Base-by-base conservation (phyloP, 2,113 vertebrate genomes). In the Leptobrachium leishanense region DNA sequence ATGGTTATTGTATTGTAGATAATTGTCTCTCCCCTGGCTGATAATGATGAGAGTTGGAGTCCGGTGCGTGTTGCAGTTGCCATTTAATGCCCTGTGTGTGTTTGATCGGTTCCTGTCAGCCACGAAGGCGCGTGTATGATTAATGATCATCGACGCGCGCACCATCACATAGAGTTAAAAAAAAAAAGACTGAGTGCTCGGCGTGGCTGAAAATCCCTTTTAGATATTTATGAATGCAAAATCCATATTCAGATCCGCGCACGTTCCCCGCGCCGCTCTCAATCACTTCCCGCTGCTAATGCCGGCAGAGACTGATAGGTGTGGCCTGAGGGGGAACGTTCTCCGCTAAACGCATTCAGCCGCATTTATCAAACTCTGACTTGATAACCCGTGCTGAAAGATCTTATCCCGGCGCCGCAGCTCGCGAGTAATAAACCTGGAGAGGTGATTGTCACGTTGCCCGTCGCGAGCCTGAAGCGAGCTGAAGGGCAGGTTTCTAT, bases 141-240 rank as follows among this genome's bases (percentile, higher is more conserved):
- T 64, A 78, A 78, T 72, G 76, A 78, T 42, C 4, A 41, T 42
- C 40, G 53, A 53, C 11, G n/a, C 20, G 53, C 68, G 41, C 43
- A 63, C 63, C 76, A 71, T 71, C 42, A 31, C 68, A 43, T 42
- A 53, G 55, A 59, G 55, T 20, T 44, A 31, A 46, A 62, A 40
- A 67, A 20, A 69, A 63, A 70, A 50, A 42, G 68, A 65, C 7
- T 12, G 13, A 3, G 55, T 72, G 68, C 41, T 72, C 6, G 54
- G 15, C 55, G 31, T 70, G 55, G 55, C 11, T n/a, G 8, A 6
- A 64, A 72, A 72, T 72, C 31, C 43, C 13, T 43, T 72, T 79
- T 72, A 42, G 68, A 79, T 79, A 79, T 79, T 79, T 79, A 79
- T 79, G 65, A 72, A 79, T 78, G 76, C 68, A 71, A 64, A 78